phyloP scores from a whole-genome alignment of 2,113 vertebrate genomes.

The Coturnix japonica region DNA sequence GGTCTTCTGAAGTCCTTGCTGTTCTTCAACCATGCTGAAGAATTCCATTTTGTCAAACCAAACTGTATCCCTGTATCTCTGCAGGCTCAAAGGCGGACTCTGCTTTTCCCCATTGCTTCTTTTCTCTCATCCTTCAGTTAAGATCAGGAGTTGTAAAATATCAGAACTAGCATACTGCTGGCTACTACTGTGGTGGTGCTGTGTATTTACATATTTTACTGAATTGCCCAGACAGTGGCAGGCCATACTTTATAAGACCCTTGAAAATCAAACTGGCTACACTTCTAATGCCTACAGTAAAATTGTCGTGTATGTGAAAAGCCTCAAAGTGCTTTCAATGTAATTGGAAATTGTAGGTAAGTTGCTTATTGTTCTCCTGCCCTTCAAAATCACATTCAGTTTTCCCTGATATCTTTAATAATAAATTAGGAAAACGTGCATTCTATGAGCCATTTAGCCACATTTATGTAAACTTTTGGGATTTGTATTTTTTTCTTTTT shows the following conservation, averaged over 20 bases:
- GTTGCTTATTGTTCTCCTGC: conserved; percentile 10
- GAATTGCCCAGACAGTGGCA: not conserved
- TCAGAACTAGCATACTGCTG: not conserved
- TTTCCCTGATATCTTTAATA: conserved; percentile 12
- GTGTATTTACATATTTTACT: not conserved
- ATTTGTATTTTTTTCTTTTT: not conserved
- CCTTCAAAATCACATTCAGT: not conserved
- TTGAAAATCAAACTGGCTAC: not conserved
- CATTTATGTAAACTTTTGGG: not conserved
- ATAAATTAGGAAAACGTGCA: not conserved
- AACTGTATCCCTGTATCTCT: not conserved
- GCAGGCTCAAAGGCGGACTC: not conserved
- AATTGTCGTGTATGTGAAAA: conserved; percentile 35
- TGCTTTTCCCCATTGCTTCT: not conserved
- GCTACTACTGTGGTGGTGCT: not conserved
- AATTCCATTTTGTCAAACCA: not conserved
- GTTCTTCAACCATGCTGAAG: not conserved
- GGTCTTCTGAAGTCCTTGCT: not conserved
- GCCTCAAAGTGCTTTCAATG: not conserved
- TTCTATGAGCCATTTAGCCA: not conserved
- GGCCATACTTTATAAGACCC: not conserved
- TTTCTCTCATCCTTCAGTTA: not conserved
- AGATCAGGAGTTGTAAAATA: conserved; percentile 10
- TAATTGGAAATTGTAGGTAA: not conserved
- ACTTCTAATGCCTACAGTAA: conserved; percentile 16